Conservation (phyloP, 2,888 invertebrate genomes). For the Frankliniella intonsa region DNA sequence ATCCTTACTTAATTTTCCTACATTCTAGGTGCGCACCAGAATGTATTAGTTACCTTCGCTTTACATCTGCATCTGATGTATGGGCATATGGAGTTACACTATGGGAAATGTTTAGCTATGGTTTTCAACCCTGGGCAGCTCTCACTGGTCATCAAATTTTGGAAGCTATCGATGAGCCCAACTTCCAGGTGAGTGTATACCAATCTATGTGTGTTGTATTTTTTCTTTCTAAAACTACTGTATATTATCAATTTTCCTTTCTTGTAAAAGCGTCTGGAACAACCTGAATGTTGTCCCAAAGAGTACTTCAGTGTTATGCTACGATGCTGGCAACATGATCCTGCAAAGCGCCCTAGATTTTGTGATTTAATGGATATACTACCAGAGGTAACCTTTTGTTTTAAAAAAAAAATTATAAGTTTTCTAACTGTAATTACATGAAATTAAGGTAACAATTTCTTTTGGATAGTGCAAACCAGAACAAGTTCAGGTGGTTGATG, state of each 20-base stretch:
- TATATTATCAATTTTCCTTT: slow-evolving; percentile 38
- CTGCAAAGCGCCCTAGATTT: slow-evolving; percentile 82
- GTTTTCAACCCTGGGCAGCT: slow-evolving; percentile 97
- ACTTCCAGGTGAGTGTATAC: slow-evolving; percentile 58
- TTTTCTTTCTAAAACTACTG: slow-evolving; percentile 2
- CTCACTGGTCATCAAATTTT: slow-evolving; percentile 90
- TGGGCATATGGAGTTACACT: slow-evolving; percentile 98
- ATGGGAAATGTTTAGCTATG: slow-evolving; percentile 99
- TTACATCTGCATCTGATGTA: slow-evolving; percentile 94
- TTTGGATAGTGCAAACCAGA: slow-evolving; percentile 71
- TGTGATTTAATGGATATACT: slow-evolving; percentile 72
- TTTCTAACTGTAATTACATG: neutral
- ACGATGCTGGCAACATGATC: slow-evolving; percentile 95
- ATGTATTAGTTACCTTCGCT: slow-evolving; percentile 90
- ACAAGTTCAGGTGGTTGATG: slow-evolving; percentile 79
- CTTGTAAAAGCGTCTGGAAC: slow-evolving; percentile 66
- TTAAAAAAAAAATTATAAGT: neutral
- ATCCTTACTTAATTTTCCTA: slow-evolving; percentile 34
- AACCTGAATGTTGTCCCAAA: slow-evolving; percentile 90
- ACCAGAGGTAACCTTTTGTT: slow-evolving; percentile 55
- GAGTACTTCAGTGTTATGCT: slow-evolving; percentile 89
- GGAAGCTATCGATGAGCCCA: slow-evolving; percentile 90
- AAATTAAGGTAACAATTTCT: neutral
- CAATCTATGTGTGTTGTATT: neutral
- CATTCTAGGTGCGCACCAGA: slow-evolving; percentile 86